Evolutionary conservation across 2,113 vertebrate species (phyloP).

Genomic region (Amphilophus citrinellus): DNA sequence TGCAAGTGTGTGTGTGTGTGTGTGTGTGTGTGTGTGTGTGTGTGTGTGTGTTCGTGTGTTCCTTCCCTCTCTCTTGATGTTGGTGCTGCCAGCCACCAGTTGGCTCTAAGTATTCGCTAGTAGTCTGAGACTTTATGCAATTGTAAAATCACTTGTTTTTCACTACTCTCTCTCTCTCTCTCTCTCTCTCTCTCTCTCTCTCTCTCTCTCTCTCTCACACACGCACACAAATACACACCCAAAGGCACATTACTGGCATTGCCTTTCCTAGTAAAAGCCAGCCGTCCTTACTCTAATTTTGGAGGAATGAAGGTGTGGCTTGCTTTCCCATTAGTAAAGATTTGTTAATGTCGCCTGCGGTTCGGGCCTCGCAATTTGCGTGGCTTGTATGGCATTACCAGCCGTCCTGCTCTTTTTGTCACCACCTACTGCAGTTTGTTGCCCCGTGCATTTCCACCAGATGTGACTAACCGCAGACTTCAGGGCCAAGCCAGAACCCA

Average conservation of each 20-base stretch:
- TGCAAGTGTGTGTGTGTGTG: not conserved
- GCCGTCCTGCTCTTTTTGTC: conserved; percentile 44
- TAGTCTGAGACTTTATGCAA: conserved; percentile 52
- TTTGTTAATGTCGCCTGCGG: conserved; percentile 52
- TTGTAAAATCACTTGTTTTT: conserved; percentile 64
- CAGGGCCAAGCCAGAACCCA: conserved; percentile 48
- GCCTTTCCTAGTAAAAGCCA: conserved; percentile 66
- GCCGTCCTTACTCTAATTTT: conserved; percentile 68
- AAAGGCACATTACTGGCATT: conserved; percentile 51
- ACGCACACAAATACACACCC: conserved; percentile 1
- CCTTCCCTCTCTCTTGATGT: conserved; percentile 46
- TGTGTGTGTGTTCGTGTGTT: not conserved
- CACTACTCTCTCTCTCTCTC: too few species aligned
- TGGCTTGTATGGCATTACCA: conserved; percentile 34
- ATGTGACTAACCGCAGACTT: conserved; percentile 62
- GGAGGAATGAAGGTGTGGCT: conserved; percentile 76
- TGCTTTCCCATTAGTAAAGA: conserved; percentile 66
- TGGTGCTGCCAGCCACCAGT: conserved; percentile 49
- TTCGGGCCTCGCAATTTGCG: not conserved
- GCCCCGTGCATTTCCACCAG: conserved; percentile 48
- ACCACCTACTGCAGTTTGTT: conserved; percentile 48
- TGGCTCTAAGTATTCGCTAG: conserved; percentile 62
- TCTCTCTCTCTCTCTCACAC: not conserved
- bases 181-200: too few species aligned
- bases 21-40: not conserved